Base-by-base conservation (phyloP, 2,113 vertebrate genomes). In the Pteruthius melanotis region DNA sequence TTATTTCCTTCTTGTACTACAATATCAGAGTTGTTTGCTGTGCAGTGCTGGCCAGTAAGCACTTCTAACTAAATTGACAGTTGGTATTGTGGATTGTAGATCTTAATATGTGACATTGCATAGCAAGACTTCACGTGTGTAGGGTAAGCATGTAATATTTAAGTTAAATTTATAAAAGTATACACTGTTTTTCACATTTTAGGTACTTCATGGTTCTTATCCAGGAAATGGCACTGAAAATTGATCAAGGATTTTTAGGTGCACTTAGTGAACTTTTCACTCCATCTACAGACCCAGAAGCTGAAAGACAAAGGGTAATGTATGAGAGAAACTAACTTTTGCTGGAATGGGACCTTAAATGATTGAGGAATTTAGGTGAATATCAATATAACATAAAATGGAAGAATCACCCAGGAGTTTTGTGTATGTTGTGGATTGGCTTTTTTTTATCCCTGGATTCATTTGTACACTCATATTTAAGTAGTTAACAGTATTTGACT, bases 161-260 rank as follows among this genome's bases (percentile, higher is more conserved):
- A 24, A 63, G 26, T 49, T 86, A 12, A 83, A 35, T 56, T 57
- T 84, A 17, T 87, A 35, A 4, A 79, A 69, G 6, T 59, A 35
- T 21, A 7, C 31, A 12, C 44, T 21, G 11, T 47, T 85, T 91
- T 84, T 44, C 33, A 37, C 28, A 18, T n/a, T 87, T 39, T 81
- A 99, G 99, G 79, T 99, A 99, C 96, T 99, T 99, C 97, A 99
- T 99, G 99, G 99, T 99, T 87, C 98, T 99, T 81, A 99, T 99
- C 88, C 99, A 99, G 94, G 99, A 99, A 96, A 99, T 99, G 99
- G 99, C 99, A 5, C 97, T 99, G 87, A 99, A 99, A 97, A 92
- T 99, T 15, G 99, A 99, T 93, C 99, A 99, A 89, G 99, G 98
- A 3, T 99, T 99, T 97, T 98, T 99, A 78, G 98, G 97, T 59